Evolutionary conservation across 2,888 invertebrate genomes (phyloP).

Genomic region (Strigamia maritima): DNA sequence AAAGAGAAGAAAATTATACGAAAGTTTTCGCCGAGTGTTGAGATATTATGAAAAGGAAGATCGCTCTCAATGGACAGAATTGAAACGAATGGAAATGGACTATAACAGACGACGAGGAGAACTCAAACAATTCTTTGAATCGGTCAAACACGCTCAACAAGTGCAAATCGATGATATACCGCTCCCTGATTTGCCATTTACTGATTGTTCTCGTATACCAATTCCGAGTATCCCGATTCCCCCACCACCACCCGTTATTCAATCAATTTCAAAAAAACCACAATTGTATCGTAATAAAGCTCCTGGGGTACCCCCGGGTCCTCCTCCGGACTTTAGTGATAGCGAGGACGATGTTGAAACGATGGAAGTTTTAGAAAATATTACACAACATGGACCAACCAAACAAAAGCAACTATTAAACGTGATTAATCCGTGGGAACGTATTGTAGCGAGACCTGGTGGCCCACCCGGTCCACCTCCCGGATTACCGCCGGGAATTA

Average conservation of each 20-base stretch:
- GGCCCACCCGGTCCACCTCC: slow-evolving; percentile 46
- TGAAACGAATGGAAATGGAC: slow-evolving; percentile 81
- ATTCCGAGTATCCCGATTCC: slow-evolving; percentile 58
- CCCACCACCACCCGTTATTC: slow-evolving; percentile 56
- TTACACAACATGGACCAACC: too few relatives aligned
- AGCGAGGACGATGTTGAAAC: slow-evolving; percentile 57
- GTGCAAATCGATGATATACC: slow-evolving; percentile 94
- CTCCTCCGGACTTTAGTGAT: slow-evolving; percentile 70
- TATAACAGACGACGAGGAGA: slow-evolving; percentile 85
- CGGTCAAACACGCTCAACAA: slow-evolving; percentile 90
- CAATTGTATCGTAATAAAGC: slow-evolving; percentile 53
- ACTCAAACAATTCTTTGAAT: slow-evolving; percentile 82
- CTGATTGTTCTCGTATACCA: slow-evolving; percentile 48
- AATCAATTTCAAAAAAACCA: slow-evolving; percentile 71
- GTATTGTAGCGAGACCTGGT: slow-evolving; percentile 58
- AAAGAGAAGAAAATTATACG: slow-evolving; percentile 89
- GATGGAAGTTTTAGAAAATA: too few relatives aligned
- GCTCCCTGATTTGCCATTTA: slow-evolving; percentile 61
- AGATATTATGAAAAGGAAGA: slow-evolving; percentile 96
- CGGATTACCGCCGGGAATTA: slow-evolving; percentile 58
- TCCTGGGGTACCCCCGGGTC: slow-evolving; percentile 83
- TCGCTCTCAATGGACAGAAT: slow-evolving; percentile 85
- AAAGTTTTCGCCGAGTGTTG: slow-evolving; percentile 89
- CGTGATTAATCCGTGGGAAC: slow-evolving; percentile 58
- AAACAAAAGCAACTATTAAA: too few relatives aligned